Percentiles rank a stretch among this genome's conserved stretches.
Evolutionary conservation across 2,888 invertebrate genomes (phyloP).

Genomic region (Crematogaster levior): DNA sequence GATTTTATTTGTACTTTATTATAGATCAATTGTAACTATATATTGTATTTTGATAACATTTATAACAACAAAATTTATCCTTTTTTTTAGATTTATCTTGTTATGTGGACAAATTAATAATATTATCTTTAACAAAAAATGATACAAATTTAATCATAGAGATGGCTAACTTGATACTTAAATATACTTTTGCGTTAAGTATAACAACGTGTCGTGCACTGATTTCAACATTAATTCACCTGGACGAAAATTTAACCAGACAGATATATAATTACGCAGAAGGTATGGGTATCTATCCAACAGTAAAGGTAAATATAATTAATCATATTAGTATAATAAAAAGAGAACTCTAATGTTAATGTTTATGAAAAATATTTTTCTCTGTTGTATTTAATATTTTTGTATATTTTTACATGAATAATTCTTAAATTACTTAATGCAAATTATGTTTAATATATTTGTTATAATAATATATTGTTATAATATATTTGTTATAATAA

Average conservation of each 20-base stretch:
- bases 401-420: neutral
- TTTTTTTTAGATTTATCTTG: conserved; percentile 72
- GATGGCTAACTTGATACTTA: conserved; percentile 67
- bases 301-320: conserved; percentile 68
- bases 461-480: no score
- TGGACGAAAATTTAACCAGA: conserved; percentile 70
- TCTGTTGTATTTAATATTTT: neutral
- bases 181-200: conserved; percentile 67
- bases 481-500: no score
- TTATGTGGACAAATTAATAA: conserved; percentile 70
- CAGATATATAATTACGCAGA: conserved; percentile 75
- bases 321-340: neutral
- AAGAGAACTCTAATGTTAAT: neutral
- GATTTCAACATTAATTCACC: conserved; percentile 67
- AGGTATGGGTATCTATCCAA: conserved; percentile 73
- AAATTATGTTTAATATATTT: no score
- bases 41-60: neutral
- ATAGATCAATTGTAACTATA: neutral
- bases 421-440: neutral
- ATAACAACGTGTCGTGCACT: conserved; percentile 70
- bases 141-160: conserved; percentile 60
- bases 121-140: conserved; percentile 57
- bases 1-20: neutral
- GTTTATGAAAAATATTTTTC: conserved; percentile 4
- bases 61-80: neutral